Evolutionary conservation across 2,113 vertebrate genomes (phyloP).

Genomic region (Mustela lutreola): DNA sequence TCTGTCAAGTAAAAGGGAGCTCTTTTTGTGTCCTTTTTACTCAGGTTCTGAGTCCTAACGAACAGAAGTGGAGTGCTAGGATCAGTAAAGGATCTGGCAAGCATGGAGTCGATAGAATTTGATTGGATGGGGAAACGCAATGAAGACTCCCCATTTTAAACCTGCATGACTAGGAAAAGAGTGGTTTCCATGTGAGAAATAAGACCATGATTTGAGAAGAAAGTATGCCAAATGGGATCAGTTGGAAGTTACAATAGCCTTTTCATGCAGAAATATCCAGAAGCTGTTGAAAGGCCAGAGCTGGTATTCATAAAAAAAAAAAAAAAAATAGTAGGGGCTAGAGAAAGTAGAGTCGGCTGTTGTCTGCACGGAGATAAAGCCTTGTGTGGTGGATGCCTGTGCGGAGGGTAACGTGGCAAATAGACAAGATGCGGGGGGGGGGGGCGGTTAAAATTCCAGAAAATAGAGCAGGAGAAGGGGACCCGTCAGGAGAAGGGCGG

Average conservation of each 20-base stretch:
- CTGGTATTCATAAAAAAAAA: neutral
- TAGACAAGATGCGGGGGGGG: neutral
- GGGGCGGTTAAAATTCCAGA: neutral
- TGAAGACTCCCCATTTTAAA: neutral
- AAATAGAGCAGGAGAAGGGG: neutral
- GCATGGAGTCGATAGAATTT: neutral
- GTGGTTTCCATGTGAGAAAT: neutral
- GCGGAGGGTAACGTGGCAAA: neutral
- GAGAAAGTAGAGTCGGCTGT: neutral
- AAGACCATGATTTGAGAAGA: neutral
- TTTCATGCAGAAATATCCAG: neutral
- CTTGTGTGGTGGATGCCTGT: neutral
- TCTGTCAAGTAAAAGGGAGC: neutral
- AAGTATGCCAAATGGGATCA: neutral
- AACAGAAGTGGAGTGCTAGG: neutral
- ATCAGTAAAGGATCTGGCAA: no score
- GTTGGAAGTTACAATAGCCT: neutral
- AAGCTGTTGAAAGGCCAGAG: neutral
- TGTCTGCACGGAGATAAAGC: neutral
- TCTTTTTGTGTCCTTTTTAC: neutral
- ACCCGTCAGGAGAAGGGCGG: neutral
- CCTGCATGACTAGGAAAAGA: neutral
- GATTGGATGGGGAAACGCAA: neutral
- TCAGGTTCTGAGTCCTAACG: neutral
- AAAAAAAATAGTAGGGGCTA: neutral